These are phyloP conservation scores for Bombus superbus DNA, from an alignment of 1,140 invertebrate species.

Conservation along the genomic window DNA sequence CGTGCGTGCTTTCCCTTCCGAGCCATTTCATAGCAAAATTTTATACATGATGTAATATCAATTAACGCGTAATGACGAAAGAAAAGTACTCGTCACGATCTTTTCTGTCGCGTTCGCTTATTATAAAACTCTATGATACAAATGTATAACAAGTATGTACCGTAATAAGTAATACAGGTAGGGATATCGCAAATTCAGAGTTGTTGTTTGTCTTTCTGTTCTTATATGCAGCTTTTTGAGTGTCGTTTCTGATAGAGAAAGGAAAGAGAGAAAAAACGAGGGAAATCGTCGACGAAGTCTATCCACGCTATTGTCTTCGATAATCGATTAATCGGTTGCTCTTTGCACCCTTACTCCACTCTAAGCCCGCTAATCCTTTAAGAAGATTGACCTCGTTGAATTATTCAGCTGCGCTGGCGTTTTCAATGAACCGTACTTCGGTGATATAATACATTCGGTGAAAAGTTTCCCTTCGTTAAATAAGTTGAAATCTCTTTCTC, in stretches of 20 bases:
- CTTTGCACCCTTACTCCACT: constrained; percentile 42
- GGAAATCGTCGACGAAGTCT: constrained; percentile 9
- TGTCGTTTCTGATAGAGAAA: not conserved
- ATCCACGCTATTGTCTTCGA: constrained; percentile 53
- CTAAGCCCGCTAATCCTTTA: constrained; percentile 45
- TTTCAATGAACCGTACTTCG: constrained; percentile 19
- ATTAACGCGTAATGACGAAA: too few species aligned
- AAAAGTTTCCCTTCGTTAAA: not conserved
- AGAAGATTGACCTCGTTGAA: constrained; percentile 52
- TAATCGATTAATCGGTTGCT: constrained; percentile 56
- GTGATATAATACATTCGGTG: not conserved
- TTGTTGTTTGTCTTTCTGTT: too few species aligned
- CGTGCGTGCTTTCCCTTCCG: too few species aligned
- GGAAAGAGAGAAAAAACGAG: not conserved
- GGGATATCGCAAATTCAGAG: not conserved
- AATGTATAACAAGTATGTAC: too few species aligned
- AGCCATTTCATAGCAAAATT: not conserved
- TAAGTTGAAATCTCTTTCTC: not conserved
- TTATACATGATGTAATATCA: not conserved
- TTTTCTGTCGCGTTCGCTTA: not conserved
- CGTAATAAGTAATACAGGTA: too few species aligned
- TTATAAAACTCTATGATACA: too few species aligned
- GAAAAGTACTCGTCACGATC: not conserved
- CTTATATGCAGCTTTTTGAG: not conserved
- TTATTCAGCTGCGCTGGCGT: constrained; percentile 36